These are phyloP conservation scores for Thunnus thynnus DNA, from an alignment of 2,113 vertebrate species.

Conservation along the genomic window DNA sequence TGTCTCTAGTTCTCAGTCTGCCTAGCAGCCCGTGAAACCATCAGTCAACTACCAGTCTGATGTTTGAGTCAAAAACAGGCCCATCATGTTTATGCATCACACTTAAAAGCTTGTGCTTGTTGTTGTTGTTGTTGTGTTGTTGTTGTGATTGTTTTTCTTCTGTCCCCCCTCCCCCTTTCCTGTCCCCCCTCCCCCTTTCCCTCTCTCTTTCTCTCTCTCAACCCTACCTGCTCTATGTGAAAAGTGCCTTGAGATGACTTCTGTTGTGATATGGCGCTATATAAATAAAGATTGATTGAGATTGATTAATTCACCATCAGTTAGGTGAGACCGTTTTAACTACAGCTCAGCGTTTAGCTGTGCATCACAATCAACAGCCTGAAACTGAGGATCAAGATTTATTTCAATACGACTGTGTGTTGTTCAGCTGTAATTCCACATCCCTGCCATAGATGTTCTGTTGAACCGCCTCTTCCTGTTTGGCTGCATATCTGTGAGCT, in stretches of 20 bases:
- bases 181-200: too few relatives aligned
- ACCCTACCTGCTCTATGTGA: too few relatives aligned
- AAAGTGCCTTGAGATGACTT: too few relatives aligned
- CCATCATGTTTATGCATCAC: background rate
- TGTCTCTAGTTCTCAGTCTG: background rate
- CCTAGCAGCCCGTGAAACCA: slow-evolving; percentile 7
- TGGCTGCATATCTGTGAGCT: slow-evolving; percentile 63
- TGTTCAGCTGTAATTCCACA: background rate
- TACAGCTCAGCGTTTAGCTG: background rate
- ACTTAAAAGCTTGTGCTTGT: too few relatives aligned
- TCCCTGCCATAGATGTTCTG: background rate
- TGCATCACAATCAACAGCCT: background rate
- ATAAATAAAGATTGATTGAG: too few relatives aligned
- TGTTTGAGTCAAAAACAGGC: slow-evolving; percentile 3
- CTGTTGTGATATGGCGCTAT: too few relatives aligned
- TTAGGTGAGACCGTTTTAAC: slow-evolving; percentile 2
- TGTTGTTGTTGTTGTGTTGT: too few relatives aligned
- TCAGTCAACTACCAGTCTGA: background rate
- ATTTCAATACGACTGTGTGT: background rate
- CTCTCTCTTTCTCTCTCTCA: too few relatives aligned
- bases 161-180: too few relatives aligned
- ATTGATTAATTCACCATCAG: background rate
- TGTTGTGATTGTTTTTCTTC: too few relatives aligned
- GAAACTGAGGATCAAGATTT: background rate
- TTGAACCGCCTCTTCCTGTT: slow-evolving; percentile 60